Evolutionary conservation across 2,888 invertebrate genomes (phyloP).

Genomic region (Buathra laborator): DNA sequence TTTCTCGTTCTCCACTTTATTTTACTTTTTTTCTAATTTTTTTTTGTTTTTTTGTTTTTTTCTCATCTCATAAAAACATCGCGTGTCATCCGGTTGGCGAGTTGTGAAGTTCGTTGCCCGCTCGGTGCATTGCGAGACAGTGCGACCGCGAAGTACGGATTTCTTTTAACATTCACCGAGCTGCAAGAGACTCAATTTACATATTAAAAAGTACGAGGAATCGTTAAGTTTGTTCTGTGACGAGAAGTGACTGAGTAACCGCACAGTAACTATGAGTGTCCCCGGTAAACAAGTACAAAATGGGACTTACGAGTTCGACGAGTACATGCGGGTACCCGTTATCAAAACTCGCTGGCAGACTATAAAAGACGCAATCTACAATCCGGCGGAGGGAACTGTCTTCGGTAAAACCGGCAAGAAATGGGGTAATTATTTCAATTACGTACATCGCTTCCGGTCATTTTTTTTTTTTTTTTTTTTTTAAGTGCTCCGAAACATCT

Average conservation of each 20-base stretch:
- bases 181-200: no score
- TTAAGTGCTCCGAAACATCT: neutral
- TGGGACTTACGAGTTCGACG: constrained; percentile 74
- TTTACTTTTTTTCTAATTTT: neutral
- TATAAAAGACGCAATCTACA: constrained; percentile 84
- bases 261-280: constrained; percentile 72
- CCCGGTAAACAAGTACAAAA: constrained; percentile 74
- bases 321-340: constrained; percentile 78
- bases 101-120: neutral
- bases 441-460: neutral
- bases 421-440: constrained; percentile 88
- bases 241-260: neutral
- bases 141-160: neutral
- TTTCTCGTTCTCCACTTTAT: neutral
- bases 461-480: neutral
- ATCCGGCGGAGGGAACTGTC: constrained; percentile 88
- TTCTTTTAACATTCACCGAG: neutral
- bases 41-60: neutral
- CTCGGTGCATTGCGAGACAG: neutral
- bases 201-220: neutral
- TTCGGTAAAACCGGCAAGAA: constrained; percentile 88
- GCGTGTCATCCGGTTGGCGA: neutral
- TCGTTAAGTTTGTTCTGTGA: neutral
- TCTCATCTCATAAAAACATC: neutral
- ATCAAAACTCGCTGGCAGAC: constrained; percentile 78